Evolutionary conservation across 2,797 vertebrate species (phyloP), one percentile per base, ranked within the genome.

Genomic region (Sandelia bainsii): DNA sequence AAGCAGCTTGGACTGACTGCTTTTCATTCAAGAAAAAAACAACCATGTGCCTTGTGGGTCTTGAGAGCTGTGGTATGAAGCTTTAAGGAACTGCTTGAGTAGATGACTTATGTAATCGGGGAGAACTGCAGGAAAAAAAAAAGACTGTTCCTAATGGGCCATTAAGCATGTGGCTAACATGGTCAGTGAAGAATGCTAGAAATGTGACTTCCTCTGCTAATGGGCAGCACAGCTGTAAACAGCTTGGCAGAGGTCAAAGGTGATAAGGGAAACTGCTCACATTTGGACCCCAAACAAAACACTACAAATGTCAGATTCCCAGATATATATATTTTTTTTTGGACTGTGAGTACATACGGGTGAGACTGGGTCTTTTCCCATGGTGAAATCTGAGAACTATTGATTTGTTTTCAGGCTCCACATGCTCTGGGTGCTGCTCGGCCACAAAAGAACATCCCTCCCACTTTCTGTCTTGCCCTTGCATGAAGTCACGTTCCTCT

Each of bases 361-460:
- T 0, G 34, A 3, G 53, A 51, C 5, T 1, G 34, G 65, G 67
- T 50, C 9, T 48, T 79, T 90, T 91, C 88, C 86, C 87, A 87
- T 45, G 80, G 72, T 79, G 89, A 83, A 92, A 91, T 58, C 66
- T 83, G 87, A 90, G 89, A 86, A 48, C 73, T 80, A 84, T 59
- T 72, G 83, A 83, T 83, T 73, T 91, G 89, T 91, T 92, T 90
- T 80, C 70, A 90, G 82, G 67, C 82, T 87, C 85, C 77, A 84
- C 84, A 87, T 86, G 78, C 86, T 88, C 70, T 80, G 77, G 58
- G 76, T 72, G 77, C 70, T 42, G 27, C 70, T 65, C 8, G 27
- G 79, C 73, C 83, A 80, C 83, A 84, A 74, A 86, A 39, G 71
- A 59, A 64, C 75, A 11, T 40, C 72, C 62, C 73, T n/a, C 58